Conservation (phyloP, 2,113 vertebrate species). For the Natator depressus region DNA sequence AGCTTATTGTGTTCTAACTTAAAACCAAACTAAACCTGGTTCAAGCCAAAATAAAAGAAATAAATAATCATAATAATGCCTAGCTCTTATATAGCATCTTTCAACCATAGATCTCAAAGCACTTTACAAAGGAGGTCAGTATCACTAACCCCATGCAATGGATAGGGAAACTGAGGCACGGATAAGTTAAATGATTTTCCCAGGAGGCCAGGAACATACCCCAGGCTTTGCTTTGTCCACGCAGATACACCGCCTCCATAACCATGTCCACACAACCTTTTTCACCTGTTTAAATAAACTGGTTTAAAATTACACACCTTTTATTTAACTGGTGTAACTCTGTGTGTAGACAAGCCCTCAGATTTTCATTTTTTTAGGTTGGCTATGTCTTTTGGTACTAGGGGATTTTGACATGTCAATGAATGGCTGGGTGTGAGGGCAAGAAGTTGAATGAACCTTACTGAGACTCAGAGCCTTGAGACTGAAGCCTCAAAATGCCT, state of each 20-base stretch:
- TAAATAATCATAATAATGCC: not conserved
- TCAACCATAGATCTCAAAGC: not conserved
- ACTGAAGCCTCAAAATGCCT: not conserved
- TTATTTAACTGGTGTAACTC: not conserved
- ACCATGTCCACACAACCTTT: not conserved
- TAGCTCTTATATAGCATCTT: not conserved
- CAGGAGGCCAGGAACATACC: not conserved
- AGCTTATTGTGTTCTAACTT: not conserved
- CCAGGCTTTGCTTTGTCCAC: not conserved
- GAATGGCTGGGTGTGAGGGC: not conserved
- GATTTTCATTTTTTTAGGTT: not conserved
- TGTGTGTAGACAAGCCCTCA: not conserved
- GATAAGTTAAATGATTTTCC: not conserved
- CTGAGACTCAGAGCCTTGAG: not conserved
- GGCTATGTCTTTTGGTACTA: not conserved
- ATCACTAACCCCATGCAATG: not conserved
- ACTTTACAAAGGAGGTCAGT: not conserved
- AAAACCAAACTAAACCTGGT: not conserved
- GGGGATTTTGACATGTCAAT: not conserved
- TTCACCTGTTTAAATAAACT: not conserved
- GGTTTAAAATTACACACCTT: not conserved
- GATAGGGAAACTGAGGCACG: not conserved
- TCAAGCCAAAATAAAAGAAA: constrained; percentile 7
- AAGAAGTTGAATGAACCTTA: constrained; percentile 25
- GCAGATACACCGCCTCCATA: not conserved